phyloP scores from a whole-genome alignment of 1,140 invertebrate species.

The Sarcophaga peregrina region DNA sequence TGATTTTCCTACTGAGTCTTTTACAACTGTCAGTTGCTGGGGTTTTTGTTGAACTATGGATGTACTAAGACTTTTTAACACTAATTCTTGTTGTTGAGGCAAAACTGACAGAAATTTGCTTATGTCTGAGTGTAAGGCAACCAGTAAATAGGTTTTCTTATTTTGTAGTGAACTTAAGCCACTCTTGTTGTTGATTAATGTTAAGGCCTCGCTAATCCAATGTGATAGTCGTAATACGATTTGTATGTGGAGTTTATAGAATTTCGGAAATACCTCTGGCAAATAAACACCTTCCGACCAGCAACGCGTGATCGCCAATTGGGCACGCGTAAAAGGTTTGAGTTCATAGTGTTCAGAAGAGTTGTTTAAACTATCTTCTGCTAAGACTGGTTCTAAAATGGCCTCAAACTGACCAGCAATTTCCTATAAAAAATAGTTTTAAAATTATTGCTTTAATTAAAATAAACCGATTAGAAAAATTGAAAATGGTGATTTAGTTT shows the following conservation, averaged over 20 bases:
- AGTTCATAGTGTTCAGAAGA: conserved; percentile 44
- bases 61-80: conserved; percentile 30
- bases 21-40: conserved; percentile 43
- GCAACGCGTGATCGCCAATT: conserved; percentile 70
- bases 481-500: not conserved
- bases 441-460: too few relatives aligned
- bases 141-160: conserved; percentile 51
- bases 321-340: conserved; percentile 56
- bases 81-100: conserved; percentile 49
- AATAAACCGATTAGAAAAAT: not conserved
- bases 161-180: conserved; percentile 7
- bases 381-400: conserved; percentile 54
- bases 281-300: conserved; percentile 83
- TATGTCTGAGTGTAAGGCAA: conserved; percentile 56
- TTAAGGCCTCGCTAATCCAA: conserved; percentile 72
- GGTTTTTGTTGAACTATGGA: conserved; percentile 45
- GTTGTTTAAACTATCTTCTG: conserved; percentile 46
- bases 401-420: conserved; percentile 76
- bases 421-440: conserved; percentile 68
- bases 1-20: conserved; percentile 54
- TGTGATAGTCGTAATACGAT: conserved; percentile 79
- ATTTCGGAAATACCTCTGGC: conserved; percentile 78
- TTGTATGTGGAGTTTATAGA: conserved; percentile 89
- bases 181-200: conserved; percentile 50
- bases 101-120: conserved; percentile 53